phyloP scores from a whole-genome alignment of 2,113 vertebrate genomes.

The Lynx canadensis region DNA sequence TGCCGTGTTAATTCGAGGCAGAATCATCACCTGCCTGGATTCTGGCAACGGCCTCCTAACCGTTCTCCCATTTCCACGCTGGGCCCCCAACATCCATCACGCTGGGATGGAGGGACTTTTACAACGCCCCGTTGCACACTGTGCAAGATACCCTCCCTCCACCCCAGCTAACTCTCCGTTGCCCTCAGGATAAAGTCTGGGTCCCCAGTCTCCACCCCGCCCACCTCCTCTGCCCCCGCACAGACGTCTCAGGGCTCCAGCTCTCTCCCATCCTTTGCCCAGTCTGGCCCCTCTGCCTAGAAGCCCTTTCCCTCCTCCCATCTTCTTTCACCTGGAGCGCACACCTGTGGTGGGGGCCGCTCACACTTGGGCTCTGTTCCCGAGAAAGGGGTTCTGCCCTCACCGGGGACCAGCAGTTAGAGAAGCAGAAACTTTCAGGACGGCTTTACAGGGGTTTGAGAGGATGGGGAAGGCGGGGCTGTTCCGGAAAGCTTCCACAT shows the following conservation, averaged over 20 bases:
- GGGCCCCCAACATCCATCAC: background rate
- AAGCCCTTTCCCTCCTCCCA: background rate
- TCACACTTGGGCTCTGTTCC: background rate
- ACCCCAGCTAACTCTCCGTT: fast-evolving
- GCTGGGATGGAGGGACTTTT: background rate
- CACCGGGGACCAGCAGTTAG: background rate
- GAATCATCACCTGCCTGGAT: background rate
- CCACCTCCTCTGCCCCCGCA: background rate
- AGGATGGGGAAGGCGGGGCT: background rate
- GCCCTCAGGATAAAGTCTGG: background rate
- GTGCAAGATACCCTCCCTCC: background rate
- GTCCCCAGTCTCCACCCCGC: background rate
- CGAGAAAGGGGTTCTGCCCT: background rate
- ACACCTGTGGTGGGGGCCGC: background rate
- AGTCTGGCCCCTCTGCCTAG: background rate
- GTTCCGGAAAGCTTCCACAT: background rate
- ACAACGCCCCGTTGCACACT: fast-evolving
- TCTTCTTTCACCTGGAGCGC: background rate
- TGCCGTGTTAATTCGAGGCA: background rate
- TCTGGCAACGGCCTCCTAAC: background rate
- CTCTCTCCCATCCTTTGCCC: background rate
- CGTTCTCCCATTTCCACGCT: background rate
- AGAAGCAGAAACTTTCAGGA: background rate
- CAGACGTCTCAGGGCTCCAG: fast-evolving
- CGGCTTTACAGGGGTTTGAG: background rate